Percentiles rank a stretch among this genome's conserved stretches.
phyloP scores from a whole-genome alignment of 1,140 invertebrate genomes.

The Macrobrachium rosenbergii region DNA sequence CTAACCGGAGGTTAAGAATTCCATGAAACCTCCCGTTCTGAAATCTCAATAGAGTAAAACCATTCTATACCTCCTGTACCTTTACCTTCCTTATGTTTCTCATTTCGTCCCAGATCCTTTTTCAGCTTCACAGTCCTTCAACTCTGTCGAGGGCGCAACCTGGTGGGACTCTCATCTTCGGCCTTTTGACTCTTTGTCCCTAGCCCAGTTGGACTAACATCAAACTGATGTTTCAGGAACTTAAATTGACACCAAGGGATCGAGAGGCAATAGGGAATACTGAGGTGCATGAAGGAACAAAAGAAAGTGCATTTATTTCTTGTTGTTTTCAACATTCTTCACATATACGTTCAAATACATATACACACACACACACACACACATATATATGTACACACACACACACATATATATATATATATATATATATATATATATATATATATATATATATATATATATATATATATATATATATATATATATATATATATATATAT shows the following conservation, averaged over 20 bases:
- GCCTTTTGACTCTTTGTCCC: too few species aligned
- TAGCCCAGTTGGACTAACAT: too few species aligned
- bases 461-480: constrained; percentile 27
- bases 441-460: constrained; percentile 19
- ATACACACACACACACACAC: neutral
- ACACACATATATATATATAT: neutral
- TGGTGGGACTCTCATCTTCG: too few species aligned
- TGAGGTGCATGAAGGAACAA: neutral
- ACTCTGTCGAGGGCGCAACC: too few species aligned
- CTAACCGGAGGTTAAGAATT: too few species aligned
- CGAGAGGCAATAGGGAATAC: neutral
- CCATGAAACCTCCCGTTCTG: too few species aligned
- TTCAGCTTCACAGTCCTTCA: too few species aligned
- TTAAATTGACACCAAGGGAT: neutral
- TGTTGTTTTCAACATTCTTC: too few species aligned
- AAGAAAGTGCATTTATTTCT: neutral
- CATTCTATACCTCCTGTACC: too few species aligned
- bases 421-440: constrained; percentile 14
- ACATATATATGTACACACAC: neutral
- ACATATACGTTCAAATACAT: too few species aligned
- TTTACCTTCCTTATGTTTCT: too few species aligned
- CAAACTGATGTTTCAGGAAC: neutral
- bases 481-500: constrained; percentile 16
- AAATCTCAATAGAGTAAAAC: neutral
- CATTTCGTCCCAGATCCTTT: too few species aligned